Base-by-base conservation (phyloP, 2,797 vertebrate species). In the Adrianichthys oophorus region DNA sequence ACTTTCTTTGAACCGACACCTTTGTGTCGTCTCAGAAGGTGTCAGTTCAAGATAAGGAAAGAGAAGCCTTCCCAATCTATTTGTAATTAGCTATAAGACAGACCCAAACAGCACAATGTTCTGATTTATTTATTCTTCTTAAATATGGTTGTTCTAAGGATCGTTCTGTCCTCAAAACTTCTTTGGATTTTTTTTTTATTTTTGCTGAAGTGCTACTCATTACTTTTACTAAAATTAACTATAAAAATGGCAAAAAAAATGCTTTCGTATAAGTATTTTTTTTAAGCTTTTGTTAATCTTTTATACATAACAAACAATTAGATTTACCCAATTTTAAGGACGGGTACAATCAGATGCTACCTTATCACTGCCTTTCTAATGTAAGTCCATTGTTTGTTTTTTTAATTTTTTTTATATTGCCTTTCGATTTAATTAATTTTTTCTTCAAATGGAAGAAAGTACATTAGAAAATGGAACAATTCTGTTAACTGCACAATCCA, bases 41-140 rank as follows among this genome's bases (percentile, higher is more conserved):
- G 47, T 59, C 84, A 76, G 77, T 85, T 76, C 54, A 51, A 63
- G 64, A 77, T 40, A 56, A 65, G 70, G 19, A 29, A n/a, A 52
- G 74, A 65, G 46, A 64, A 67, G 61, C 41, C 68, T 75, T 71
- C 76, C 62, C 70, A 62, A 56, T 66, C 56, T 76, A 59, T 82
- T 74, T 76, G 75, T 75, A 75, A 85, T 88, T 78, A 85, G 68
- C 46, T 71, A 73, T 64, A 85, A 76, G 51, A 37, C 10, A 2
- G 32, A 12, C 10, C 1, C 10, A 37, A 37, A 37, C 10, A 13
- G 12, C 32, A 12, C 12, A 37, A 29, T 29, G 7, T 6, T 29
- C 7, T 29, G 1, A 6, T 26, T 5, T 29, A 21, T 29, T 29
- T 29, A 5, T 6, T 29, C 7, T 29, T 29, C 24, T 29, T 29